These are phyloP conservation scores for Phalacrocorax carbo DNA, from an alignment of 2,113 vertebrate genomes.

Conservation along the genomic window DNA sequence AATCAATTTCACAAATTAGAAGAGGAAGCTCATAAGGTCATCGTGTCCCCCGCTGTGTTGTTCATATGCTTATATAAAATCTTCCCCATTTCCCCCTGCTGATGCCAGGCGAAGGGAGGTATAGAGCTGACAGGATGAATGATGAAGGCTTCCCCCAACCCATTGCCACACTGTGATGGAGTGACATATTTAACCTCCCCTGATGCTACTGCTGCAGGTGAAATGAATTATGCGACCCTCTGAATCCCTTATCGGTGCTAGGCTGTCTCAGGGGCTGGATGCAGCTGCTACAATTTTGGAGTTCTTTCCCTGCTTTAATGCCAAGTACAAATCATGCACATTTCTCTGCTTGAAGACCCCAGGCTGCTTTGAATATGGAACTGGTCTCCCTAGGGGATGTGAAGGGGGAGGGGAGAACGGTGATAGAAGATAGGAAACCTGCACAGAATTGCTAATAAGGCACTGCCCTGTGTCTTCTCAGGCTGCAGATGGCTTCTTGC, in stretches of 20 bases:
- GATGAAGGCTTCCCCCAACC: conserved; percentile 59
- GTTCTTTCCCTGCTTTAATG: conserved; percentile 53
- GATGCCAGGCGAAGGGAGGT: conserved; percentile 6
- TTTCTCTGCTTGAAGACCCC: conserved; percentile 70
- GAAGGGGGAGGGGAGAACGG: conserved; percentile 8
- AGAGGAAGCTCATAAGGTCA: conserved; percentile 53
- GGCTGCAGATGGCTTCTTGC: conserved; percentile 54
- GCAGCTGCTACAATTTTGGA: conserved; percentile 65
- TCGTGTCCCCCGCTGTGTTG: conserved; percentile 35
- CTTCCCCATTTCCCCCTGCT: conserved; percentile 18
- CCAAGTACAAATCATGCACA: conserved; percentile 60
- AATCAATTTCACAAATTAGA: conserved; percentile 63
- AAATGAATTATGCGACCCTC: conserved; percentile 69
- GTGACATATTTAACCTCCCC: conserved; percentile 71
- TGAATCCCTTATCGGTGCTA: conserved; percentile 22
- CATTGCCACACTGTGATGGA: conserved; percentile 51
- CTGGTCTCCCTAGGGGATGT: conserved; percentile 27
- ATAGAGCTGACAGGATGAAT: conserved; percentile 68
- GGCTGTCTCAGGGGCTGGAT: conserved; percentile 42
- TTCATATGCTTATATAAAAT: conserved; percentile 58
- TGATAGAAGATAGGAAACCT: conserved; percentile 45
- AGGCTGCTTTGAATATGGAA: conserved; percentile 71
- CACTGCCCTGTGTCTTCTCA: conserved; percentile 19
- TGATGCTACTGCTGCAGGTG: conserved; percentile 67
- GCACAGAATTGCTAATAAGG: conserved; percentile 60